Evolutionary conservation across 1,140 invertebrate species (phyloP).

Genomic region (Pseudomyrmex sp.): DNA sequence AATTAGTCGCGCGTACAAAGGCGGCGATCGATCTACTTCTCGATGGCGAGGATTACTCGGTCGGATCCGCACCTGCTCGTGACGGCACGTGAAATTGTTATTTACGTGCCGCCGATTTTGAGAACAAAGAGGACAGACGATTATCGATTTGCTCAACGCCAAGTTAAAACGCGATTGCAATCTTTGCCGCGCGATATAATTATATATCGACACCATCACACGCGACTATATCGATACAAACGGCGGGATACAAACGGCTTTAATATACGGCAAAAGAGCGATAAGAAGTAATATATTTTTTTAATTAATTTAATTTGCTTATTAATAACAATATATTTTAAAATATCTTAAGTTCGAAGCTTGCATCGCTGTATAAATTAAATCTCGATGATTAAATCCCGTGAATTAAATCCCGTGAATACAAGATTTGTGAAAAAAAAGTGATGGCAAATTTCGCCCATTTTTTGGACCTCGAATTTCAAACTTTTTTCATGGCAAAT

Average conservation of each 20-base stretch:
- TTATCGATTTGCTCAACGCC: slow-evolving; percentile 8
- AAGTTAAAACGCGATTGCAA: slow-evolving; percentile 14
- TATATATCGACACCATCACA: neutral
- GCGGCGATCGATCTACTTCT: slow-evolving; percentile 18
- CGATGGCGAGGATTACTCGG: slow-evolving; percentile 14
- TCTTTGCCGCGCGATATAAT: neutral
- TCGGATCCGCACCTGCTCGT: slow-evolving; percentile 9
- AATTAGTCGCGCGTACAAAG: slow-evolving; percentile 22
- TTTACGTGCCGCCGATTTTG: slow-evolving; percentile 8
- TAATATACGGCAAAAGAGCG: too few species aligned
- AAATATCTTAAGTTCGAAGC: too few species aligned
- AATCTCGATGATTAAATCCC: too few species aligned
- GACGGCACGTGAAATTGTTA: slow-evolving; percentile 19
- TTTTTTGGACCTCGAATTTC: too few species aligned
- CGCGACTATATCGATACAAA: neutral
- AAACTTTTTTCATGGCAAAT: too few species aligned
- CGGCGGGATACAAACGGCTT: neutral
- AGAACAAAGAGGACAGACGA: neutral
- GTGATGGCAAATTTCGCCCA: too few species aligned
- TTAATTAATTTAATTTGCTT: too few species aligned
- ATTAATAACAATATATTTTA: too few species aligned
- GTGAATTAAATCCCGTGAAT: too few species aligned
- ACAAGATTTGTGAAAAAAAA: too few species aligned
- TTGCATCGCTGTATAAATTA: too few species aligned
- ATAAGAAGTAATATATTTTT: too few species aligned